A percentile compares a stretch with the other conserved stretches of the same genome.
phyloP scores from a whole-genome alignment of 2,113 vertebrate genomes.

The Abramis brama region DNA sequence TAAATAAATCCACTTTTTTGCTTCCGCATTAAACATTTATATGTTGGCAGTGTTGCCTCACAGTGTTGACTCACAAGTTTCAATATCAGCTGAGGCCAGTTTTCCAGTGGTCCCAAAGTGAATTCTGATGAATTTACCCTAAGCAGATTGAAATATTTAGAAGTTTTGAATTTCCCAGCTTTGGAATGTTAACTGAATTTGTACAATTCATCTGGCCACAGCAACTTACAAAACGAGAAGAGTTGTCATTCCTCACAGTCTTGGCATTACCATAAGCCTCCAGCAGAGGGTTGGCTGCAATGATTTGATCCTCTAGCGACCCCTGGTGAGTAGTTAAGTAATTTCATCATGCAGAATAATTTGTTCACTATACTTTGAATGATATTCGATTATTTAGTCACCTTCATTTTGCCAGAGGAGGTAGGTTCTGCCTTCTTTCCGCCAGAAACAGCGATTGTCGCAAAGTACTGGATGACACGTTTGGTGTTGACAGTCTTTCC shows the following conservation, averaged over 20 bases:
- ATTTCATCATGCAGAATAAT: background rate
- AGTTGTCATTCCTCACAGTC: constrained; percentile 74
- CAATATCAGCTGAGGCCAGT: constrained; percentile 83
- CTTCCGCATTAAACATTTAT: background rate
- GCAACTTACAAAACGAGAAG: constrained; percentile 75
- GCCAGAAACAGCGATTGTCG: constrained; percentile 75
- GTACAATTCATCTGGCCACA: constrained; percentile 35
- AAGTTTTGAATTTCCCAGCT: background rate
- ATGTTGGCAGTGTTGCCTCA: no score
- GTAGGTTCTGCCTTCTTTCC: constrained; percentile 36
- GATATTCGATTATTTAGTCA: background rate
- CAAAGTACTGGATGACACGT: constrained; percentile 82
- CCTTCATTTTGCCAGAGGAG: constrained; percentile 49
- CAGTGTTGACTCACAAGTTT: constrained; percentile 66
- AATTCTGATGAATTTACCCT: constrained; percentile 86
- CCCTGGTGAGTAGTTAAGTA: constrained; percentile 73
- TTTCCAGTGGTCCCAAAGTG: constrained; percentile 82
- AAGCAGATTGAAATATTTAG: background rate
- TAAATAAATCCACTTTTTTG: background rate
- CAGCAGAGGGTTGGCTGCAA: constrained; percentile 14
- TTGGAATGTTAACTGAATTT: constrained; percentile 56
- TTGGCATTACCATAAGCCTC: constrained; percentile 17
- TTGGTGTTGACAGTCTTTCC: constrained; percentile 83
- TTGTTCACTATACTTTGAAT: background rate
- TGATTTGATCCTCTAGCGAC: constrained; percentile 80